Conservation (phyloP, 92 coral and sea anemone species). For the Porites evermanni region DNA sequence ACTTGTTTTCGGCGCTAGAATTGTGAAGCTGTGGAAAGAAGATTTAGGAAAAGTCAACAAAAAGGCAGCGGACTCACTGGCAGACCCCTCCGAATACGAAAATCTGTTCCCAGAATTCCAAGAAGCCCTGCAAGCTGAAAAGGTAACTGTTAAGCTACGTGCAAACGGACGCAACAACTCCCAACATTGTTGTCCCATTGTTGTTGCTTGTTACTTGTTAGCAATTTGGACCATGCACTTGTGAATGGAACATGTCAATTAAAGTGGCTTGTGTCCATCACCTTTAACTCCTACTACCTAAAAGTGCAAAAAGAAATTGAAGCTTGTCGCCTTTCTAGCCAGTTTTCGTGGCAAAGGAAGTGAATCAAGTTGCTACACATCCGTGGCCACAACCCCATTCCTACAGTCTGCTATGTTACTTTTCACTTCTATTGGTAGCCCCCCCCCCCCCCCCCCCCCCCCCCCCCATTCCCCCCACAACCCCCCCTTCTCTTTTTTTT, state of each 20-base stretch:
- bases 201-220: no score
- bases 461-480: no score
- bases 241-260: conserved; percentile 25
- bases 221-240: conserved; percentile 14
- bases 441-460: no score
- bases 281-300: conserved; percentile 4
- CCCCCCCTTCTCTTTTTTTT: no score
- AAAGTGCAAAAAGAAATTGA: conserved; percentile 28
- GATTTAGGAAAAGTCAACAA: conserved; percentile 88
- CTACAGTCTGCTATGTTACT: no score
- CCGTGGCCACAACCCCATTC: no score
- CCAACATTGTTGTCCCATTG: no score
- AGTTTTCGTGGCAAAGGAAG: not conserved
- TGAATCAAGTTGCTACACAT: conserved; percentile 9
- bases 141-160: conserved; percentile 45
- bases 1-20: conserved; percentile 46
- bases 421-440: no score
- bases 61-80: conserved; percentile 96
- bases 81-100: conserved; percentile 97
- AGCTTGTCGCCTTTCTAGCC: conserved; percentile 46
- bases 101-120: conserved; percentile 97
- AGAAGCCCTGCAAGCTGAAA: conserved; percentile 93
- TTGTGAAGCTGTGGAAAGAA: conserved; percentile 91
- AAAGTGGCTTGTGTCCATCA: conserved; percentile 38
- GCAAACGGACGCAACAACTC: no score